Evolutionary conservation across 2,888 invertebrate species (phyloP).

Genomic region (Orchesellides sinensis): DNA sequence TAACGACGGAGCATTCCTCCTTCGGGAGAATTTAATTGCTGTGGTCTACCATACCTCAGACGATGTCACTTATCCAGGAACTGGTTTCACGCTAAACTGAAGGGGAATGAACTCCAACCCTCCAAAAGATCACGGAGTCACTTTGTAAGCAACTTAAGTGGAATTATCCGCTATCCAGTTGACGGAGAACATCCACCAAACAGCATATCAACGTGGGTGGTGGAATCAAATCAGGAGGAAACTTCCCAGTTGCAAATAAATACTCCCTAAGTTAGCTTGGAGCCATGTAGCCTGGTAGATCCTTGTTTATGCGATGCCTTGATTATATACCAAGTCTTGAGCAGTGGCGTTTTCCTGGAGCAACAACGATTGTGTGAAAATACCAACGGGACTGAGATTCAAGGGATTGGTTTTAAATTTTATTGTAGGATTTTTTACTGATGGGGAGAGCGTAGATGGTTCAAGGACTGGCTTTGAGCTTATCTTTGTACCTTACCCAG

Average conservation of each 20-base stretch:
- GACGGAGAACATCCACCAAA: conserved; percentile 25
- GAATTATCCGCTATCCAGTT: conserved; percentile 6
- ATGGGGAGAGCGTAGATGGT: background rate
- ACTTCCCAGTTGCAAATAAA: background rate
- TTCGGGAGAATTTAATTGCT: background rate
- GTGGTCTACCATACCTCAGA: background rate
- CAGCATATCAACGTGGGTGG: conserved; percentile 7
- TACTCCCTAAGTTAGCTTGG: background rate
- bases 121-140: conserved; percentile 11
- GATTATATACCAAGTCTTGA: conserved; percentile 2
- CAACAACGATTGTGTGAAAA: background rate
- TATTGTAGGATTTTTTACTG: conserved; percentile 24
- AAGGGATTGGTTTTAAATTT: background rate
- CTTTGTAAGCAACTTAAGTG: background rate
- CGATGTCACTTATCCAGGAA: background rate
- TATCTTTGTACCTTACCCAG: background rate
- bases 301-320: conserved; percentile 20
- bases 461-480: conserved; percentile 6
- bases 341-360: background rate
- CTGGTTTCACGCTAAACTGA: conserved; percentile 17
- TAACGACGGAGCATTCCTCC: background rate
- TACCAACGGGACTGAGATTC: background rate
- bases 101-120: conserved; percentile 8
- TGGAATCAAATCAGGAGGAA: background rate
- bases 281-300: background rate